Base-by-base conservation (phyloP, 2,797 vertebrate genomes). In the Setipinna tenuifilis region DNA sequence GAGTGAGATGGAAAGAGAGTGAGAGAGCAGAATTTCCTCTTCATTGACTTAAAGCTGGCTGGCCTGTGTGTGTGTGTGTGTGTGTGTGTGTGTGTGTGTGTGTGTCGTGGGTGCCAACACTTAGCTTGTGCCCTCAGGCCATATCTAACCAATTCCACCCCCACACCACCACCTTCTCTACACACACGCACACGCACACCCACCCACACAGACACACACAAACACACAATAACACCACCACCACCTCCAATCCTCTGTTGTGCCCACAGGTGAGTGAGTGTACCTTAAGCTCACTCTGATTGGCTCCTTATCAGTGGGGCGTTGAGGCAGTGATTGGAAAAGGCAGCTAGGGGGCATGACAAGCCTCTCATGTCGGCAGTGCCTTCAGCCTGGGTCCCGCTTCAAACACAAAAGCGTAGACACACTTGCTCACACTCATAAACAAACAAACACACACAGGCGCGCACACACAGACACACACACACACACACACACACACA, bases 281-380 rank as follows among this genome's bases (percentile, higher is more conserved):
- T 90, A 88, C 87, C 88, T 88, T 31, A 88, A 88, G 89, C 86
- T 86, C 86, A 71, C 86, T 78, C 86, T 92, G 91, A 92, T 91
- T 91, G 90, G 91, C 91, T 92, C 90, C 90, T 92, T 93, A 92
- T 92, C 92, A 91, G 86, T 86, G 85, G 88, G 89, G 88, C 90
- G 87, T 68, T 85, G 80, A 89, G 82, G 81, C 86, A 19, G 86
- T 92, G 91, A 93, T 92, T 93, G 90, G 91, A 90, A 92, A 92
- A 89, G 83, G 88, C 89, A 90, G 92, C 91, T 88, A 83, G 89
- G 91, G 92, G 90, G 87, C 84, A 90, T 78, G 86, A 85, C 68
- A 54, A 84, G 87, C 85, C 84, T 88, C 58, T 84, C 87, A 89
- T 88, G 86, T 87, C 61, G 86, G 86, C 87, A 83, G 84, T 81